Base-by-base conservation (phyloP, 2,797 vertebrate genomes). In the Protosalanx chinensis region DNA sequence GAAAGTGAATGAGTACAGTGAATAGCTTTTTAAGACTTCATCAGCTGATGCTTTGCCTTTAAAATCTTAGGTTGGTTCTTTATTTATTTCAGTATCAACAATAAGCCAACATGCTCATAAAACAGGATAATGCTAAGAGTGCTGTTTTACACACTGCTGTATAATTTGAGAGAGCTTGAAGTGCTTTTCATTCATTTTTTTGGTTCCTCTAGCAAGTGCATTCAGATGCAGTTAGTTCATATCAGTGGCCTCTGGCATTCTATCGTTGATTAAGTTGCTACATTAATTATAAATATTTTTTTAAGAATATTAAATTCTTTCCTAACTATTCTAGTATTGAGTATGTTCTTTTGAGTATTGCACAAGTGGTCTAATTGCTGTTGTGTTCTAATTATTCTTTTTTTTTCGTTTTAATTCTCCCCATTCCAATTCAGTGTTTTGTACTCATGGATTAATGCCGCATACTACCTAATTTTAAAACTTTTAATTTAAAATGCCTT, bases 1-100 rank as follows among this genome's bases (percentile, higher is more conserved):
- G 79, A 84, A 88, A 57, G 82, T 90, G 89, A 90, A 89, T 88
- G 88, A 73, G 68, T 91, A 87, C 86, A 90, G 88, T 88, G 75
- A 85, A 88, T 77, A 79, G 64, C 46, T 64, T 57, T 53, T 72
- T 2, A 23, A 84, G 41, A 76, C 64, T 76, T 81, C 80, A 71
- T 64, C 18, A 56, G 51, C 51, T 10, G 57, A 15, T 70, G 76
- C 56, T 81, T 80, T 86, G 86, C 33, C 73, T 84, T 81, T 73
- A 49, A 70, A 76, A 82, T 61, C 15, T 1, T 64, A 77, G 32
- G 37, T 67, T 75, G 72, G 68, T 73, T 8, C 51, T 75, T 64
- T 79, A 68, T 79, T 76, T 81, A 78, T 82, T 70, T 60, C 73
- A 76, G 35, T 58, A 20, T 33, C 58, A 72, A 80, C 18, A 87